Evolutionary conservation across 2,888 invertebrate species (phyloP).

Genomic region (Gastracanthus pulcherrimus): DNA sequence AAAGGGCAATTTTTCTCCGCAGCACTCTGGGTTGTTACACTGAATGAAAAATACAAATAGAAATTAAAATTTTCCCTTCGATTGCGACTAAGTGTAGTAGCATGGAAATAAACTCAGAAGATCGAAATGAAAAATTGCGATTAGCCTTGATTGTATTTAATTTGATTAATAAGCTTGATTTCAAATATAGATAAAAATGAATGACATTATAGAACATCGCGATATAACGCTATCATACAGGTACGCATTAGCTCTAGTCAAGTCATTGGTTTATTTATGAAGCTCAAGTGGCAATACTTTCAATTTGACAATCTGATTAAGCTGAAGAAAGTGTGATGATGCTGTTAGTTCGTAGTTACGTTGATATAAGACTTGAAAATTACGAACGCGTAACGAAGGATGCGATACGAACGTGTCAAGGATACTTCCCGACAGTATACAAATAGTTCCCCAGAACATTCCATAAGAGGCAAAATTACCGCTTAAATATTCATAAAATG

Average conservation of each 20-base stretch:
- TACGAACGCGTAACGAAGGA: not conserved
- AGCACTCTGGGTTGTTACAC: not conserved
- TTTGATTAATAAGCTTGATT: no score
- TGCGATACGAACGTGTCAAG: slow-evolving; percentile 6
- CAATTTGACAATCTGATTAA: not conserved
- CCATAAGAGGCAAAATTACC: not conserved
- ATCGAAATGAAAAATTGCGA: no score
- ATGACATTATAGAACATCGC: no score
- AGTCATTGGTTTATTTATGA: not conserved
- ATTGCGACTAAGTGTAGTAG: no score
- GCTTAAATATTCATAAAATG: not conserved
- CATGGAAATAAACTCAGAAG: no score
- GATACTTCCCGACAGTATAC: not conserved
- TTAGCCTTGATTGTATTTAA: no score
- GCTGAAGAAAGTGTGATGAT: not conserved
- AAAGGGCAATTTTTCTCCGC: not conserved
- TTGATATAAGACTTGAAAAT: not conserved
- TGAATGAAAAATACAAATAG: not conserved
- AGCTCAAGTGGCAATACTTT: not conserved
- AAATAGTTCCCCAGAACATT: not conserved
- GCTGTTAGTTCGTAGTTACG: not conserved
- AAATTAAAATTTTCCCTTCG: no score
- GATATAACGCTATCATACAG: no score
- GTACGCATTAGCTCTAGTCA: not conserved
- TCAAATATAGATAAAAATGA: no score